A percentile compares a stretch with the other conserved stretches of the same genome.
Evolutionary conservation across 2,797 vertebrate species (phyloP).

Genomic region (Chlorospingus flavigularis): DNA sequence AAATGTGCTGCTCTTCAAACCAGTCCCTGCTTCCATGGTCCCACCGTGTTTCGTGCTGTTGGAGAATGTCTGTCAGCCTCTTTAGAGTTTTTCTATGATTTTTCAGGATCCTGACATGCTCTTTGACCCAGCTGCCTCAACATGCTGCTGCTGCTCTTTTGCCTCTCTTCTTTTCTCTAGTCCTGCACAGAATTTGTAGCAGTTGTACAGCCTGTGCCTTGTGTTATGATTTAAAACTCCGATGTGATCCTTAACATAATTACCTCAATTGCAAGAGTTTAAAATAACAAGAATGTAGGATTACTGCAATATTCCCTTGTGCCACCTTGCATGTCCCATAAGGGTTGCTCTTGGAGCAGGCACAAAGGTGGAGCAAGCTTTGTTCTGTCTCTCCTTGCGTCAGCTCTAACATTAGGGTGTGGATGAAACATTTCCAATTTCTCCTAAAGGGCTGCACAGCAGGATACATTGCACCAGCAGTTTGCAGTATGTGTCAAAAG

Average conservation of each 20-base stretch:
- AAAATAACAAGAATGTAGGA: not conserved
- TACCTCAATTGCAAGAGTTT: not conserved
- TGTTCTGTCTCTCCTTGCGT: not conserved
- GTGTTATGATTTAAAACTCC: not conserved
- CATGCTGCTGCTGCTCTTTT: not conserved
- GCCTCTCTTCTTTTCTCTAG: not conserved
- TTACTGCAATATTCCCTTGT: not conserved
- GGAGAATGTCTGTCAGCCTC: not conserved
- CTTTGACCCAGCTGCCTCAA: conserved; percentile 23
- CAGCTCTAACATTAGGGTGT: not conserved
- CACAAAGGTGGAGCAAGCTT: not conserved
- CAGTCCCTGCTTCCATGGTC: not conserved
- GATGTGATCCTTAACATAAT: not conserved
- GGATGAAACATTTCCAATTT: conserved; percentile 3
- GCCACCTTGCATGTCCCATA: not conserved
- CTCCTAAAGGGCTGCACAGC: conserved; percentile 15
- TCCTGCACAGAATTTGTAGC: not conserved
- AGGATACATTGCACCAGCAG: not conserved
- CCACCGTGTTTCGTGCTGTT: not conserved
- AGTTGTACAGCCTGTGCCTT: not conserved
- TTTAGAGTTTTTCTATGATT: not conserved
- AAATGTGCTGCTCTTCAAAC: not conserved
- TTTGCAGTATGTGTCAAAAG: not conserved
- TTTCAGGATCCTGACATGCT: not conserved
- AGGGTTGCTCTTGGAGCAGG: not conserved